These are phyloP conservation scores for Pantherophis alleghaniensis DNA, from an alignment of 2,797 vertebrate genomes.

Conservation along the genomic window DNA sequence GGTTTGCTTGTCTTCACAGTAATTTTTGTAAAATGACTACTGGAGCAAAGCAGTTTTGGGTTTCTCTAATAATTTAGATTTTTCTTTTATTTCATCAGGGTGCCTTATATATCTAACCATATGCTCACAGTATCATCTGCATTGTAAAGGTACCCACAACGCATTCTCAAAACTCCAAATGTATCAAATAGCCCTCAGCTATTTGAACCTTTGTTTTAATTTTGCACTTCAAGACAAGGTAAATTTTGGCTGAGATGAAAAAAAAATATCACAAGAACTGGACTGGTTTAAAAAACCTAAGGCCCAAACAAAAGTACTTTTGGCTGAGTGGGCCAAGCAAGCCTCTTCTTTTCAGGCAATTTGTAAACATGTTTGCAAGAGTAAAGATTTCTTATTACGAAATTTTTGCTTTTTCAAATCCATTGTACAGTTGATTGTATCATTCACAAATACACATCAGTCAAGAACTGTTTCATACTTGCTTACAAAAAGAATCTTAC, in stretches of 20 bases:
- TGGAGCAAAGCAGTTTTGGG: background rate
- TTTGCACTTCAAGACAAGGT: background rate
- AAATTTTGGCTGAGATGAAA: background rate
- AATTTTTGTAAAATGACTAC: background rate
- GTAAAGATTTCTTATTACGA: background rate
- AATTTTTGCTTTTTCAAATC: background rate
- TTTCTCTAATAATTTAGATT: background rate
- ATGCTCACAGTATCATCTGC: background rate
- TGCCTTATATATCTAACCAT: background rate
- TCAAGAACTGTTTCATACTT: background rate
- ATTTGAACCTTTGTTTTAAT: background rate
- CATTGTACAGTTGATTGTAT: background rate
- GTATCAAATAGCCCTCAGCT: background rate
- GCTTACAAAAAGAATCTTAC: background rate
- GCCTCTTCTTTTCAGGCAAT: background rate
- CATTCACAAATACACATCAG: background rate
- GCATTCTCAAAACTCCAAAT: background rate
- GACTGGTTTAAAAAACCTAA: background rate
- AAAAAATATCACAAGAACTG: background rate
- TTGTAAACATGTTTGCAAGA: background rate
- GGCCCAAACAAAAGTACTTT: background rate
- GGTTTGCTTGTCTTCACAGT: background rate
- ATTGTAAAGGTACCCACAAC: background rate
- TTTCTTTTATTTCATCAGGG: background rate
- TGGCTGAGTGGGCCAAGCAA: background rate